Evolutionary conservation across 1,140 invertebrate genomes (phyloP).

Genomic region (Heliconius nattereri): DNA sequence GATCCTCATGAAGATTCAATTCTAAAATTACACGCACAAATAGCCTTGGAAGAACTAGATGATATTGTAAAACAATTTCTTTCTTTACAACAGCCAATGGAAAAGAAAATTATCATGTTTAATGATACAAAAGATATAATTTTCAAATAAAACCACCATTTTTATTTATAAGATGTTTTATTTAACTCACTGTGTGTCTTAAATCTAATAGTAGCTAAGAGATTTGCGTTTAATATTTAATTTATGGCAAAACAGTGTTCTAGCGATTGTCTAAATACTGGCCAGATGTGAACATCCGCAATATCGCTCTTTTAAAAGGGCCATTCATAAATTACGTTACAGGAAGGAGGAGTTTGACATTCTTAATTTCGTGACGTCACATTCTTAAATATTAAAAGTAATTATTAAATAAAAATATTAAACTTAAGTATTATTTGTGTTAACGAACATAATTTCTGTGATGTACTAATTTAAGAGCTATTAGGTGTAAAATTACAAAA

Average conservation of each 20-base stretch:
- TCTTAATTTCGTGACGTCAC: too few species aligned
- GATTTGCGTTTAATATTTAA: constrained; percentile 17
- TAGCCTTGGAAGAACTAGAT: constrained; percentile 90
- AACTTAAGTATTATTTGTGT: too few species aligned
- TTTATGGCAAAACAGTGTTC: constrained; percentile 29
- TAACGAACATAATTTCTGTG: too few species aligned
- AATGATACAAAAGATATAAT: constrained; percentile 52
- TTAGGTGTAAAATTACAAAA: too few species aligned
- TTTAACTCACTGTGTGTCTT: constrained; percentile 47
- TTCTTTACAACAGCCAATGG: constrained; percentile 79
- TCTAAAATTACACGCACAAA: constrained; percentile 86
- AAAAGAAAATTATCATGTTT: constrained; percentile 84
- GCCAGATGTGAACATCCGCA: constrained; percentile 33
- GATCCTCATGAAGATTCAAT: constrained; percentile 85
- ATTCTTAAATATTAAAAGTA: too few species aligned
- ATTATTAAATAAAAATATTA: too few species aligned
- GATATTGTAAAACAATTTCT: constrained; percentile 85
- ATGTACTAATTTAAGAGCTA: too few species aligned
- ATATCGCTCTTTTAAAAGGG: background rate
- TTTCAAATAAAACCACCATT: constrained; percentile 60
- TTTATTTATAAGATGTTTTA: constrained; percentile 49
- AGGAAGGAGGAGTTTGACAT: too few species aligned
- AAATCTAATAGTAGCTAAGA: constrained; percentile 7
- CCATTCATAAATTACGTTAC: background rate
- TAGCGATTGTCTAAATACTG: constrained; percentile 35